Conservation (phyloP, 2,113 vertebrate genomes). For the Isichthys henryi region DNA sequence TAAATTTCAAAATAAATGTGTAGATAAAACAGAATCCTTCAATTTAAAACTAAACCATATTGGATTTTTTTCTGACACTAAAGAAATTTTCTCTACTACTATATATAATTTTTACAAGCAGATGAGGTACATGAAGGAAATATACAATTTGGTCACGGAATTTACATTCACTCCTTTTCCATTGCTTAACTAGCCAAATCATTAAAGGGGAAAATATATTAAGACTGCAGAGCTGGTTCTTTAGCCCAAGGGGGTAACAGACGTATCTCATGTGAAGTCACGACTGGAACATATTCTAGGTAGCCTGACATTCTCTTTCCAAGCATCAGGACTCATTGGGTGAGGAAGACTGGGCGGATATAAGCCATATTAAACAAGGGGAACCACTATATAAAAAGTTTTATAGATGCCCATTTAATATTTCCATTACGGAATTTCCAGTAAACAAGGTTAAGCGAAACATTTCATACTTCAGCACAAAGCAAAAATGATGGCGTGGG, state of each 20-base stretch:
- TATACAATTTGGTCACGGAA: not conserved
- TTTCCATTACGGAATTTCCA: constrained; percentile 42
- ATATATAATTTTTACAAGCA: not conserved
- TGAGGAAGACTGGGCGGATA: not conserved
- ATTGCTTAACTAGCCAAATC: not conserved
- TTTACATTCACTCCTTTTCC: not conserved
- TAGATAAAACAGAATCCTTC: not conserved
- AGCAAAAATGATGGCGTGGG: not conserved
- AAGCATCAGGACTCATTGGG: not conserved
- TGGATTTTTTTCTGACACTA: not conserved
- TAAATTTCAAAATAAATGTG: not conserved
- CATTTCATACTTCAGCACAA: constrained; percentile 1
- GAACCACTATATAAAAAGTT: constrained; percentile 38
- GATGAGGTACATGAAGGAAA: not conserved
- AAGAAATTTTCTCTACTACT: not conserved
- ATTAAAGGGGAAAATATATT: not conserved
- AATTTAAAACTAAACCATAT: not conserved
- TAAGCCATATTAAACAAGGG: constrained; percentile 9
- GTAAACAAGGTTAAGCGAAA: not conserved
- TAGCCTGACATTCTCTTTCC: not conserved
- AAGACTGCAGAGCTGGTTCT: not conserved
- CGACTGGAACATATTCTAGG: not conserved
- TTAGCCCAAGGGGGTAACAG: not conserved
- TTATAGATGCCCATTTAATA: constrained; percentile 30
- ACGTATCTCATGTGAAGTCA: not conserved